Evolutionary conservation across 2,888 invertebrate species (phyloP), one percentile per base, ranked within the genome.

Genomic region (Leptinotarsa juncta): DNA sequence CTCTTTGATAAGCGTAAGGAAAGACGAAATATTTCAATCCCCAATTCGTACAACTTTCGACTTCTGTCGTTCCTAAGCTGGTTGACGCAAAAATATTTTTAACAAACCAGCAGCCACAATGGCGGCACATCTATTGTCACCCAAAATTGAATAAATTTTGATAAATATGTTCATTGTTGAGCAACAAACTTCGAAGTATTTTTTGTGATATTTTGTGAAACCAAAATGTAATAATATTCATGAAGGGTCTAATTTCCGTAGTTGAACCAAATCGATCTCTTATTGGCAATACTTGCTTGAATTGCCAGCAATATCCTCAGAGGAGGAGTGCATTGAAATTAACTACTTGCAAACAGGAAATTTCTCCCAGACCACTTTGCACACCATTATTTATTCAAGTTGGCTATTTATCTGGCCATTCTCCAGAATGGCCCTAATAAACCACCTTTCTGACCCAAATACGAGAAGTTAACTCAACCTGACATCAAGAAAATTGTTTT

Each of bases 401-500:
- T 49, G 71, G 68, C 71, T 69, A 57, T 75, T 69, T 69, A 71
- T 72, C 60, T 60, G 68, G 75, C 71, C 55, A 70, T 57, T 73
- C 51, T 67, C 70, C 50, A 65, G 49, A 75, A 71, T 66, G 69
- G 65, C 20, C 66, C 57, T 66, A 72, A 72, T 72, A 71, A 75
- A 68, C 71, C 57, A 71, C 69, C 57, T 66, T 57, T 65, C 70
- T 72, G 75, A 75, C 71, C 75, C 42, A 75, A 50, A 74, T 50
- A 49, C 42, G 55, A 51, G 16, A 48, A 67, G 70, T 32, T 68
- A 53, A 68, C 68, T 65, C 16, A 65, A 66, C 53, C 67, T 67
- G 70, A 48, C 48, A 57, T 53, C 55, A 73, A 67, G 67, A 62
- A 67, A 67, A 72, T 51, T 67, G 32, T 62, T 62, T 57, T 42